phyloP scores from a whole-genome alignment of 2,113 vertebrate species.

The Neolamprologus falcicula region DNA sequence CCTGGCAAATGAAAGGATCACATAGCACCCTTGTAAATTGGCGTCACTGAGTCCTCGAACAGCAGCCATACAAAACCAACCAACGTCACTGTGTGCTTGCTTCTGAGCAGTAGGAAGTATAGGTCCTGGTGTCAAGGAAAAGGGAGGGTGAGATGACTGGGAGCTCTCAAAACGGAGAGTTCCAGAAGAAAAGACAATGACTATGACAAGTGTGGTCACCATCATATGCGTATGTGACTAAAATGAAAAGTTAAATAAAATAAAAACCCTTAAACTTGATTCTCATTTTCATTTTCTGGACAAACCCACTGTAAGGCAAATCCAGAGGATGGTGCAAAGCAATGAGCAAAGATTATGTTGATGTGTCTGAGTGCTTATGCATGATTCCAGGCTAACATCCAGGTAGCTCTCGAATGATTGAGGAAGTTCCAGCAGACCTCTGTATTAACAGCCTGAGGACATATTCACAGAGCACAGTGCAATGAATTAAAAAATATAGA shows the following conservation, averaged over 20 bases:
- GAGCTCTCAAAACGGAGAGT: neutral
- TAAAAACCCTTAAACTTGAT: neutral
- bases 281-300: neutral
- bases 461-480: neutral
- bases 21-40: slow-evolving; percentile 40
- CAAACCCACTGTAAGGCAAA: neutral
- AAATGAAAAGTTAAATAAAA: neutral
- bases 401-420: neutral
- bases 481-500: neutral
- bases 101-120: neutral
- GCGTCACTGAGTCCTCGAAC: slow-evolving; percentile 23
- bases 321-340: neutral
- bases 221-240: neutral
- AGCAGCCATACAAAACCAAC: slow-evolving; percentile 29
- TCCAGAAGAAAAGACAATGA: neutral
- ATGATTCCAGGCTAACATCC: neutral
- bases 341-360: neutral
- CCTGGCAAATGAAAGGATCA: slow-evolving; percentile 33
- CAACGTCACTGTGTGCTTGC: slow-evolving; percentile 14
- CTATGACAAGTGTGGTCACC: neutral
- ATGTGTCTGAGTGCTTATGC: neutral
- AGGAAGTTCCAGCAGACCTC: neutral
- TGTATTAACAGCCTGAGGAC: neutral
- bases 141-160: neutral
- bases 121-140: neutral